Evolutionary conservation across 2,888 invertebrate species (phyloP).

Genomic region (Eretmocerus hayati): DNA sequence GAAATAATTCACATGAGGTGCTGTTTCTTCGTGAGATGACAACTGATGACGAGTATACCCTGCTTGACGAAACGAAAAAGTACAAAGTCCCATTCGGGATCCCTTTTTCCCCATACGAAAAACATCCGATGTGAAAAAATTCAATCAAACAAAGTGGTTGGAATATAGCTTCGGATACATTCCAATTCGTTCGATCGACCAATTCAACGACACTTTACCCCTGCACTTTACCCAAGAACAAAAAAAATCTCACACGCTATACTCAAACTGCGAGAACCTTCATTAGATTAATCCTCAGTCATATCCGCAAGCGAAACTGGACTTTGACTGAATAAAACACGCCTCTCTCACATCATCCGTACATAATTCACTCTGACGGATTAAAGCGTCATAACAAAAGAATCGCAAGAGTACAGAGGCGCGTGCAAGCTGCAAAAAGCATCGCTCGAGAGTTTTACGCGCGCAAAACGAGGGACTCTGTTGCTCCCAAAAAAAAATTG

Average conservation of each 20-base stretch:
- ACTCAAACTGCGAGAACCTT: neutral
- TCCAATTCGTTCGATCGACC: no score
- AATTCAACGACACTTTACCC: no score
- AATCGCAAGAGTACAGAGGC: neutral
- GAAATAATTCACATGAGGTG: no score
- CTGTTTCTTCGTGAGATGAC: no score
- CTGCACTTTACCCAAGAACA: neutral
- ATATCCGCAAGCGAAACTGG: neutral
- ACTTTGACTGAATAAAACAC: neutral
- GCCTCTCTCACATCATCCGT: neutral
- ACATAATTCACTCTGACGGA: constrained; percentile 9
- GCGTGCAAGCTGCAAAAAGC: neutral
- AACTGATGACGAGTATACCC: no score
- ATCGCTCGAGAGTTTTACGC: neutral
- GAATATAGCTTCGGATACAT: no score
- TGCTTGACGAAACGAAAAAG: no score
- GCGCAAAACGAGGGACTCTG: neutral
- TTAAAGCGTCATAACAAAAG: constrained; percentile 8
- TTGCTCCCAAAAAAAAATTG: no score
- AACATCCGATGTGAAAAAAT: no score
- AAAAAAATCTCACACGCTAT: neutral
- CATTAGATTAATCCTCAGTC: constrained; percentile 5
- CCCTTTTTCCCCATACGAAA: no score
- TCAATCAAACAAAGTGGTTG: no score
- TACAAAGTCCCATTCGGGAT: no score